Conservation (phyloP, 2,113 vertebrate genomes). For the Dermatemys mawii region DNA sequence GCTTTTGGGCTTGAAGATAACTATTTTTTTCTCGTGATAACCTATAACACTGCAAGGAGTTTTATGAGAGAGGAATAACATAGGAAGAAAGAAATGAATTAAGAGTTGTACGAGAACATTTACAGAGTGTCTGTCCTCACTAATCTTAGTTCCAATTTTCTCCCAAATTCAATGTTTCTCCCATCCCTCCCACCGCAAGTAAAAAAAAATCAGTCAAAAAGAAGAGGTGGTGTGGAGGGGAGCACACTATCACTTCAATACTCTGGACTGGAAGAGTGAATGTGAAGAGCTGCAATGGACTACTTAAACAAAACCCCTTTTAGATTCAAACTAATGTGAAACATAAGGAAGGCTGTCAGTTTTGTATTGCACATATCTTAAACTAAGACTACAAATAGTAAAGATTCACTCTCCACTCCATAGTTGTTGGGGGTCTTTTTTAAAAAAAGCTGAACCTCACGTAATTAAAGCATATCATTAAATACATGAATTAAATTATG, state of each 20-base stretch:
- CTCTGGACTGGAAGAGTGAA: neutral
- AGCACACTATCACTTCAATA: neutral
- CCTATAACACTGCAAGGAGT: fast-evolving
- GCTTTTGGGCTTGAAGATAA: neutral
- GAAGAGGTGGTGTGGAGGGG: fast-evolving
- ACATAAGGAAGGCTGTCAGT: neutral
- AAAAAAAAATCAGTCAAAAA: neutral
- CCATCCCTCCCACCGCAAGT: neutral
- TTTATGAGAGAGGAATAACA: neutral
- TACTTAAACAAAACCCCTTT: neutral
- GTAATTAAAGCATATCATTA: neutral
- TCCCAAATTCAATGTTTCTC: neutral
- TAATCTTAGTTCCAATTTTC: neutral
- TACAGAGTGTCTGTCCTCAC: neutral
- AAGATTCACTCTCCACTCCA: neutral
- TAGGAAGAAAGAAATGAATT: neutral
- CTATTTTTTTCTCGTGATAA: neutral
- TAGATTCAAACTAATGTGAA: neutral
- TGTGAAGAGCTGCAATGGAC: neutral
- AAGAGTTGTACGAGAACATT: neutral
- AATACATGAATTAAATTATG: neutral
- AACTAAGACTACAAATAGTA: neutral
- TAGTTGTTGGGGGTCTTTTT: neutral
- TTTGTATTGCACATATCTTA: fast-evolving
- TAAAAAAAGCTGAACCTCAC: neutral